Evolutionary conservation across 2,113 vertebrate species (phyloP).

Genomic region (Holacanthus passer): DNA sequence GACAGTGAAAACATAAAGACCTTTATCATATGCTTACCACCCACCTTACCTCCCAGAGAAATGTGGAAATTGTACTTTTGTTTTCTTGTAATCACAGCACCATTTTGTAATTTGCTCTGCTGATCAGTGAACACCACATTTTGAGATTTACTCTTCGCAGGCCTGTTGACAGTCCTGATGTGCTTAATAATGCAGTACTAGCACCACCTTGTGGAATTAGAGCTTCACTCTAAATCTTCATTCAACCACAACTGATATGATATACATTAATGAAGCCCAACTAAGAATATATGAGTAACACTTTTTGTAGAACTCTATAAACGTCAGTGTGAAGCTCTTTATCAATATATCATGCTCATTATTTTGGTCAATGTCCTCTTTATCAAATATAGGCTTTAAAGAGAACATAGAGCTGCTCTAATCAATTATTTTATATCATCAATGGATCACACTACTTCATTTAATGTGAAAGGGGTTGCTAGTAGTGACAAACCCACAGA

Average conservation of each 20-base stretch:
- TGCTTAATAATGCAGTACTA: neutral
- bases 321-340: neutral
- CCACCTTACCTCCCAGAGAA: slow-evolving; percentile 10
- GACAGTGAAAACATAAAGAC: slow-evolving; percentile 28
- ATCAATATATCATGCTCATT: neutral
- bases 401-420: neutral
- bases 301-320: neutral
- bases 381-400: neutral
- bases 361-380: neutral
- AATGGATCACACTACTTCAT: neutral
- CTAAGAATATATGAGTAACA: neutral
- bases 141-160: neutral
- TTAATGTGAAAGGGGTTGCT: neutral
- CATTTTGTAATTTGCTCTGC: neutral
- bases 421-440: neutral
- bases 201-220: slow-evolving; percentile 49
- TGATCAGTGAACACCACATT: neutral
- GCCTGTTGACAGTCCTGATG: no score
- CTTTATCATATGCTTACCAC: neutral
- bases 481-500: neutral
- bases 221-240: neutral
- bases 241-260: neutral
- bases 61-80: slow-evolving; percentile 3
- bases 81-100: slow-evolving; percentile 29
- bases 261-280: neutral